phyloP scores from a whole-genome alignment of 37 sponge, comb jelly and placozoan species.

The Chondrosia reniformis region DNA sequence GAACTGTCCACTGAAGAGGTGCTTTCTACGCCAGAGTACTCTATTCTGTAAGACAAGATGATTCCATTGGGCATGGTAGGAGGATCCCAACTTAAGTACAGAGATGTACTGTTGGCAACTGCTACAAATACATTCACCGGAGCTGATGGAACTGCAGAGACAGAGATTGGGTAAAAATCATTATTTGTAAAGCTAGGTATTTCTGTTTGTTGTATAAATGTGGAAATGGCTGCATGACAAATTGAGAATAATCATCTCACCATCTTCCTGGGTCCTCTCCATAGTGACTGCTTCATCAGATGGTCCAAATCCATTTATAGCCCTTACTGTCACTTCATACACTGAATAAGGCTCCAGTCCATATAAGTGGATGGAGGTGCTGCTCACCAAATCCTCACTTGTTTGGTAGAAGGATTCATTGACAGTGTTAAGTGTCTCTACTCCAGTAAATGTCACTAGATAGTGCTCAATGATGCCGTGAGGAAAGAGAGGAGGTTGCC shows the following conservation, averaged over 20 bases:
- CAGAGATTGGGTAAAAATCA: neutral
- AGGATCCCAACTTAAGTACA: neutral
- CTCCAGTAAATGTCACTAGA: neutral
- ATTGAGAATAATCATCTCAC: no score
- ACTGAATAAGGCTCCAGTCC: neutral
- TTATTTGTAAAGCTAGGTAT: neutral
- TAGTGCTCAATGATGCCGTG: neutral
- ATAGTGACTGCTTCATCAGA: neutral
- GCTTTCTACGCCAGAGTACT: neutral
- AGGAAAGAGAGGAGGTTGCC: neutral
- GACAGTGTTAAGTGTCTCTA: neutral
- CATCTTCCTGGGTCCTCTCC: conserved; percentile 4
- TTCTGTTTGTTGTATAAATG: neutral
- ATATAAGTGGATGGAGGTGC: neutral
- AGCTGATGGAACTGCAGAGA: neutral
- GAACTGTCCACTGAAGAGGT: neutral
- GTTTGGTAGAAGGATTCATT: neutral
- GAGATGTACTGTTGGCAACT: no score
- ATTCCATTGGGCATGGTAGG: neutral
- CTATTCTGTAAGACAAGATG: neutral
- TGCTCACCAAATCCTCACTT: neutral
- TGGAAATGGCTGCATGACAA: no score
- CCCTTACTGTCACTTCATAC: neutral
- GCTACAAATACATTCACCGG: neutral
- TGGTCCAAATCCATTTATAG: neutral